Percentiles rank a stretch among this genome's conserved stretches.
Evolutionary conservation across 2,888 invertebrate genomes (phyloP).

Genomic region (Strigamia transsilvanica): DNA sequence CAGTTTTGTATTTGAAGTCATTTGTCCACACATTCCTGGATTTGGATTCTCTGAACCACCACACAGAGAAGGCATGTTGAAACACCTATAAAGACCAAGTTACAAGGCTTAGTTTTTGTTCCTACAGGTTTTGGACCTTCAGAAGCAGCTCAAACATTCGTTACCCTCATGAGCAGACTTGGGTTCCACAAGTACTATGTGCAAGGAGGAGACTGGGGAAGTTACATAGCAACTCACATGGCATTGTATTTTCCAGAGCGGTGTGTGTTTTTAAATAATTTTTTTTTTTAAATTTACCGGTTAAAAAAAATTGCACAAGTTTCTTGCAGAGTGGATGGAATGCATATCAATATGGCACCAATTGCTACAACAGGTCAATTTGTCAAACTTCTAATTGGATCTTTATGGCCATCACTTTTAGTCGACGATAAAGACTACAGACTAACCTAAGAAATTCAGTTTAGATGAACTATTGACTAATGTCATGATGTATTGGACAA

Average conservation of each 20-base stretch:
- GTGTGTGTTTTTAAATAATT: constrained; percentile 59
- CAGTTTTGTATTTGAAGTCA: constrained; percentile 61
- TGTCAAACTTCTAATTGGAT: constrained; percentile 60
- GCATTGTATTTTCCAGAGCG: constrained; percentile 72
- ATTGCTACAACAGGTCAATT: constrained; percentile 60
- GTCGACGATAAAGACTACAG: constrained; percentile 62
- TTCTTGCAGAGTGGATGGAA: constrained; percentile 67
- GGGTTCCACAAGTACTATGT: constrained; percentile 73
- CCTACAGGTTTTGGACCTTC: constrained; percentile 58
- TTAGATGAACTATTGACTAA: constrained; percentile 79
- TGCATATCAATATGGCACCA: constrained; percentile 74
- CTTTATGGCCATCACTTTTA: constrained; percentile 59
- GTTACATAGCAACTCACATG: constrained; percentile 71
- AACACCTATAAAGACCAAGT: too few species aligned
- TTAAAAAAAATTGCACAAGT: constrained; percentile 39
- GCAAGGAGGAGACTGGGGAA: constrained; percentile 87
- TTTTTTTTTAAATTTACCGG: neutral
- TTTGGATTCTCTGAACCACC: constrained; percentile 70
- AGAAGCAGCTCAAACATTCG: constrained; percentile 66
- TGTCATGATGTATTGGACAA: constrained; percentile 83
- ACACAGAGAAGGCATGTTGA: constrained; percentile 70
- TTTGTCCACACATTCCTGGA: constrained; percentile 69
- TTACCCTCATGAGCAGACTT: constrained; percentile 76
- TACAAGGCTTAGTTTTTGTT: neutral
- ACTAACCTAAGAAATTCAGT: constrained; percentile 71